A percentile compares a stretch with the other conserved stretches of the same genome.
phyloP scores from a whole-genome alignment of 1,140 invertebrate species.

The Euwallacea similis region DNA sequence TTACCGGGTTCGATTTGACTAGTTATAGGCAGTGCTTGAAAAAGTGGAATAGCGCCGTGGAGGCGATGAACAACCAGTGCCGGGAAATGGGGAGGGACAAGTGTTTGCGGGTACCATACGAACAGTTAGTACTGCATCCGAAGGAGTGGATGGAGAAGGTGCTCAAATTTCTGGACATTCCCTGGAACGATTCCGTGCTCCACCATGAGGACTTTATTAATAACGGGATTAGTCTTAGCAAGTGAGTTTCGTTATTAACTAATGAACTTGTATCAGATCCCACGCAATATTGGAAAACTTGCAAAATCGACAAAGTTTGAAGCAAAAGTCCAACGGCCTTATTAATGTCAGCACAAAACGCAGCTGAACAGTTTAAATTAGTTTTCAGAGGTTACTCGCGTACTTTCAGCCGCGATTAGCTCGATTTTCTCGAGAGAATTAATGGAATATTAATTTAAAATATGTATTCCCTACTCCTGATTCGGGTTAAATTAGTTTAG shows the following conservation, averaged over 20 bases:
- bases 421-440: too few relatives aligned
- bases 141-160: constrained; percentile 87
- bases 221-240: constrained; percentile 88
- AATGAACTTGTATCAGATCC: too few relatives aligned
- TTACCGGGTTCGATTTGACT: constrained; percentile 94
- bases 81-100: constrained; percentile 77
- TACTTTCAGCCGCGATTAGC: too few relatives aligned
- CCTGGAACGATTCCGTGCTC: constrained; percentile 94
- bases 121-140: constrained; percentile 95
- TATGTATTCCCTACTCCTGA: too few relatives aligned
- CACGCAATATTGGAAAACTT: too few relatives aligned
- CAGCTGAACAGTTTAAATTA: too few relatives aligned
- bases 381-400: too few relatives aligned
- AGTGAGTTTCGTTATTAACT: constrained; percentile 64
- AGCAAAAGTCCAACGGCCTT: too few relatives aligned
- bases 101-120: constrained; percentile 90
- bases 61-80: constrained; percentile 94
- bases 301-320: too few relatives aligned
- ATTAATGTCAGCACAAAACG: too few relatives aligned
- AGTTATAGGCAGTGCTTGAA: constrained; percentile 91
- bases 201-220: constrained; percentile 98
- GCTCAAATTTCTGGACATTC: constrained; percentile 86
- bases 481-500: too few relatives aligned
- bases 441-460: too few relatives aligned
- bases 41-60: constrained; percentile 96